phyloP scores from a whole-genome alignment of 30 jellyfish, hydroid and myxozoan species.

The Chrysaora quinquecirrha region DNA sequence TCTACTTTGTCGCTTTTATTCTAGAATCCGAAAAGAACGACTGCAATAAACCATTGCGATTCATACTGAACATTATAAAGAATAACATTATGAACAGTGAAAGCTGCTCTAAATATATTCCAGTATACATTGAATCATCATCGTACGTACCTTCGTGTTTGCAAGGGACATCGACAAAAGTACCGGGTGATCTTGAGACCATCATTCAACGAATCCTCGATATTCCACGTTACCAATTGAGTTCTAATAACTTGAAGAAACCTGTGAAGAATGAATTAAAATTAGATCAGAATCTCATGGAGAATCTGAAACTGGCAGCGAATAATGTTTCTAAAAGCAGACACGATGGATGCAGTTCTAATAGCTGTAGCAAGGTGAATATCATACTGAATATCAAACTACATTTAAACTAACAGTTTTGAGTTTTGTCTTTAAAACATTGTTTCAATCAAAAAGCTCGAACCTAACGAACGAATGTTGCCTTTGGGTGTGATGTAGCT shows the following conservation, averaged over 20 bases:
- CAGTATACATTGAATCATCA: conserved; percentile 24
- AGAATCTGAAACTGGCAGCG: neutral
- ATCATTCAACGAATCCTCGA: neutral
- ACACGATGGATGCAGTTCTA: neutral
- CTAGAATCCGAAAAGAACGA: neutral
- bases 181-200: conserved; percentile 14
- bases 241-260: neutral
- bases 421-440: too few species aligned
- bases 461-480: too few species aligned
- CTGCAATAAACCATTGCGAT: conserved; percentile 14
- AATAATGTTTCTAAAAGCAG: neutral
- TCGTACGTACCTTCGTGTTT: conserved; percentile 21
- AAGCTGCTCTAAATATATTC: conserved; percentile 36
- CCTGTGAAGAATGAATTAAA: neutral
- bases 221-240: neutral
- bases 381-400: too few species aligned
- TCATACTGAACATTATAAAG: conserved; percentile 37
- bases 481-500: too few species aligned
- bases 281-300: neutral
- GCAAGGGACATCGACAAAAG: conserved; percentile 19
- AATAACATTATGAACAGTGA: conserved; percentile 11
- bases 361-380: neutral
- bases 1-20: too few species aligned
- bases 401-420: too few species aligned
- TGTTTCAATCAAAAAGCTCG: too few species aligned